Evolutionary conservation across 37 sponge, comb jelly and placozoan genomes (phyloP).

Genomic region (Trichoplax adhaerens): DNA sequence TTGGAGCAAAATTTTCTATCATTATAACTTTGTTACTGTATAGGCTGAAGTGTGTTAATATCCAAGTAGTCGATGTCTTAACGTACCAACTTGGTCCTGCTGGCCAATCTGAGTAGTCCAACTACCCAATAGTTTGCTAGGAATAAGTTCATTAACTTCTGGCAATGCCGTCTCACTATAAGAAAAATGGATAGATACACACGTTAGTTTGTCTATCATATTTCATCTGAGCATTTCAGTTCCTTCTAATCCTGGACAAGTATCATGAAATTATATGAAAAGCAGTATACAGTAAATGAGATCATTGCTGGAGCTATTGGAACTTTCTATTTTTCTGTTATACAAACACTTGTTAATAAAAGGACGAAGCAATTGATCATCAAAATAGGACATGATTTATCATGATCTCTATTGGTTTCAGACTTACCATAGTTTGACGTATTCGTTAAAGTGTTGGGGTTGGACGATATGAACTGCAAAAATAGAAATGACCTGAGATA

Average conservation of each 20-base stretch:
- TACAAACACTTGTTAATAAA: slow-evolving; percentile 9
- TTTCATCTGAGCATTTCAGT: no score
- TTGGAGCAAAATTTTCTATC: no score
- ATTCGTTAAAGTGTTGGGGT: slow-evolving; percentile 54
- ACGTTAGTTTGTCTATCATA: no score
- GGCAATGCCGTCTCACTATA: slow-evolving; percentile 31
- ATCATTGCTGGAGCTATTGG: neutral
- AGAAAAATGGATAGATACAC: neutral
- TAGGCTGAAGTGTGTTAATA: no score
- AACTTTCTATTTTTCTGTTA: slow-evolving; percentile 1
- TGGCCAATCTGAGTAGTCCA: slow-evolving; percentile 59
- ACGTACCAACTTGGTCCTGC: slow-evolving; percentile 40
- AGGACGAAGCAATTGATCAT: slow-evolving; percentile 7
- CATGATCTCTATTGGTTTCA: slow-evolving; percentile 4
- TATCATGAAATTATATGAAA: no score
- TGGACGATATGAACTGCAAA: slow-evolving; percentile 43
- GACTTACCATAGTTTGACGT: slow-evolving; percentile 41
- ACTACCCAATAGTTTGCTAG: slow-evolving; percentile 51
- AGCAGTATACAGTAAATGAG: no score
- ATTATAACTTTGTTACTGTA: no score
- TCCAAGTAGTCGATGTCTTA: neutral
- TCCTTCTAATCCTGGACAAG: no score
- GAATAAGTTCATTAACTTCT: slow-evolving; percentile 17
- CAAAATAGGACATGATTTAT: slow-evolving; percentile 1
- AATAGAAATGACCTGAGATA: neutral